Evolutionary conservation across 2,113 vertebrate species (phyloP).

Genomic region (Burhinus oedicnemus): DNA sequence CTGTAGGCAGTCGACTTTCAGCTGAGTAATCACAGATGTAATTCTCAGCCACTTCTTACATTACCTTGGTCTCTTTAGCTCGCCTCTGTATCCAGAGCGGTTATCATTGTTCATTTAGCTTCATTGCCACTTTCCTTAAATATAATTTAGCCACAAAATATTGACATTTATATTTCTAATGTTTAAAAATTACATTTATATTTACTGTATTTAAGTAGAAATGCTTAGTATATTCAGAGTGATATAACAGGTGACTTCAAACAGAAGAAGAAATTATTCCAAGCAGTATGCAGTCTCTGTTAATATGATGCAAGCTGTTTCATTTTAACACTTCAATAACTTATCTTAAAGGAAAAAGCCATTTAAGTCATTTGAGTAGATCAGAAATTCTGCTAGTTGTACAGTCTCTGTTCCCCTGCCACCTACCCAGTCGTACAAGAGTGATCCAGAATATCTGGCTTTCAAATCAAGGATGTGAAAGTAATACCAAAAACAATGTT

Average conservation of each 20-base stretch:
- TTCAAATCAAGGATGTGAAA: conserved; percentile 36
- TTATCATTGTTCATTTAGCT: neutral
- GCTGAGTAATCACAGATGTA: neutral
- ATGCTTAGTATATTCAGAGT: neutral
- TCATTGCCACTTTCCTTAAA: neutral
- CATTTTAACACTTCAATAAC: conserved; percentile 8
- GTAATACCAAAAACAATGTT: neutral
- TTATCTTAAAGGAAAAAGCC: neutral
- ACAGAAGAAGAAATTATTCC: neutral
- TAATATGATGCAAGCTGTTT: conserved; percentile 10
- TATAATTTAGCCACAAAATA: neutral
- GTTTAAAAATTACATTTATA: neutral
- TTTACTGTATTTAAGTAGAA: neutral
- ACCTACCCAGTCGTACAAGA: neutral
- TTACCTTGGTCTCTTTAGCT: neutral
- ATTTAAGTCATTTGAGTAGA: neutral
- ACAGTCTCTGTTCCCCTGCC: neutral
- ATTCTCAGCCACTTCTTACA: neutral
- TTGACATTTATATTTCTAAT: neutral
- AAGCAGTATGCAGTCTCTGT: neutral
- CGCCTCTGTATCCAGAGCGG: neutral
- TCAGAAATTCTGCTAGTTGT: conserved; percentile 5
- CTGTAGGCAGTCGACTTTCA: neutral
- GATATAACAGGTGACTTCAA: neutral
- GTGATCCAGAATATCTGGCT: neutral